Evolutionary conservation across 2,797 vertebrate genomes (phyloP).

Genomic region (Propithecus deckenii): DNA sequence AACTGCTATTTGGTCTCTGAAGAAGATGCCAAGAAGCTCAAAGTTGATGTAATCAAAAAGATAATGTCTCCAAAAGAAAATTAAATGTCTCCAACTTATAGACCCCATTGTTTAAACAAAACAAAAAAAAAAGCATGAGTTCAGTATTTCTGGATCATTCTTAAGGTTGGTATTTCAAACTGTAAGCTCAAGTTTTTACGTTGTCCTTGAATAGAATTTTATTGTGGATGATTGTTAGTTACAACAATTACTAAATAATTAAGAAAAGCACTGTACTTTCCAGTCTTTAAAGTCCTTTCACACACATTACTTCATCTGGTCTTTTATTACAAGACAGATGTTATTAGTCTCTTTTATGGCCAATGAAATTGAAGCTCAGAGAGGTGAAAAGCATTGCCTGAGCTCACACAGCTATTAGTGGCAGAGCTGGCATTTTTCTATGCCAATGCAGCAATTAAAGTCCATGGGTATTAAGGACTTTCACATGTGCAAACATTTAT

Average conservation of each 20-base stretch:
- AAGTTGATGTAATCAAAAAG: neutral
- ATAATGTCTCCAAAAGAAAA: neutral
- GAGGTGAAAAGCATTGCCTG: neutral
- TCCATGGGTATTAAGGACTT: neutral
- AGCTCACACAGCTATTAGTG: neutral
- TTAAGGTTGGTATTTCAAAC: neutral
- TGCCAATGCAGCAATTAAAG: neutral
- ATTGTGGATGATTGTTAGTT: neutral
- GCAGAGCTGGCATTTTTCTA: neutral
- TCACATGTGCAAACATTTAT: slow-evolving; percentile 55
- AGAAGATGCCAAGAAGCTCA: neutral
- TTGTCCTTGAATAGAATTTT: slow-evolving; percentile 26
- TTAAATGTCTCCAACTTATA: neutral
- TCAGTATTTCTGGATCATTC: neutral
- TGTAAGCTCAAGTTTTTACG: neutral
- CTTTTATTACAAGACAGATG: slow-evolving; percentile 43
- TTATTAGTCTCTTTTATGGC: slow-evolving; percentile 48
- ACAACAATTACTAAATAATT: neutral
- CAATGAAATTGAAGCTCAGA: slow-evolving; percentile 44
- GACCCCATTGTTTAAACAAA: neutral
- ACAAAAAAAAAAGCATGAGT: neutral
- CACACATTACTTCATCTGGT: neutral
- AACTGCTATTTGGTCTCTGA: neutral
- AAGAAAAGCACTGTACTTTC: neutral
- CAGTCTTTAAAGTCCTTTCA: slow-evolving; percentile 42